phyloP scores from a whole-genome alignment of 2,888 invertebrate species.

The Euzophera pinguis region DNA sequence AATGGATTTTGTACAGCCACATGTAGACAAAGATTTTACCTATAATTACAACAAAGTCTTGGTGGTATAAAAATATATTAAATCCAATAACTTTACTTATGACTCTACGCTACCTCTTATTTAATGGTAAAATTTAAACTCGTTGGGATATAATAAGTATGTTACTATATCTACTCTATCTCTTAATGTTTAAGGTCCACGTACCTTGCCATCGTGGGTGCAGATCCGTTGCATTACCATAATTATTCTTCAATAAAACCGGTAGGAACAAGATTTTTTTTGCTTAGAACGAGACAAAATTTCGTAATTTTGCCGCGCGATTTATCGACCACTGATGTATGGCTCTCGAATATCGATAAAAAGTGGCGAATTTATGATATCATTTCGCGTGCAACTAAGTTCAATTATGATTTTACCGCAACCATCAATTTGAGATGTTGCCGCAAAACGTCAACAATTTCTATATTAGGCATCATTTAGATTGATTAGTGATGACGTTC shows the following conservation, averaged over 20 bases:
- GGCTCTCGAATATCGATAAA: constrained; percentile 15
- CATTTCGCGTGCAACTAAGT: constrained; percentile 12
- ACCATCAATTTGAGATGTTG: no score
- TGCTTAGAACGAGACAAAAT: constrained; percentile 32
- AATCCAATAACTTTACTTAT: no score
- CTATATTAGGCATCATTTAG: no score
- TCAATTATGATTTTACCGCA: constrained; percentile 3
- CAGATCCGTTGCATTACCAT: constrained; percentile 28
- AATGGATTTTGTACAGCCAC: no score
- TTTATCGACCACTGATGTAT: constrained; percentile 24
- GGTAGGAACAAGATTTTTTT: constrained; percentile 34
- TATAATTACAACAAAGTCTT: no score
- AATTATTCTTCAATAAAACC: constrained; percentile 40
- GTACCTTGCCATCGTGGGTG: neutral
- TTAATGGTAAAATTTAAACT: no score
- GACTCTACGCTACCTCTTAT: no score
- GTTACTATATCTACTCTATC: neutral
- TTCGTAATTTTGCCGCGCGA: constrained; percentile 27
- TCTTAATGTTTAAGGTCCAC: neutral
- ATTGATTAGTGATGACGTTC: no score
- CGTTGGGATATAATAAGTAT: no score
- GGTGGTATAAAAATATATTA: no score
- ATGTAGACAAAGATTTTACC: no score
- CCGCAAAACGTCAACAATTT: no score
- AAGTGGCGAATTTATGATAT: constrained; percentile 15